Percentiles rank a stretch among this genome's conserved stretches.
Evolutionary conservation across 2,113 vertebrate genomes (phyloP).

Genomic region (Blennius ocellaris): DNA sequence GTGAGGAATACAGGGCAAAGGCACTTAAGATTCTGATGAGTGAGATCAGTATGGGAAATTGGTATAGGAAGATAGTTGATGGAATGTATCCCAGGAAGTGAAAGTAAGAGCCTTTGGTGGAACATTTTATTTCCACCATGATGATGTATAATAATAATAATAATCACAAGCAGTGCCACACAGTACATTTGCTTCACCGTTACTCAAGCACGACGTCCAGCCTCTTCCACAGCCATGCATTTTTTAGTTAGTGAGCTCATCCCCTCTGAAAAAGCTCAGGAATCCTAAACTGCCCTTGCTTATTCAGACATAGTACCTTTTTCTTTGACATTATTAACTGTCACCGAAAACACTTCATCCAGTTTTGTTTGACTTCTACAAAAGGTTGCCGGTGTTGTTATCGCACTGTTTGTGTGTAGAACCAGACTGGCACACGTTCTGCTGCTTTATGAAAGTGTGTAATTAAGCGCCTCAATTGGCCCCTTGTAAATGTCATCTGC

Average conservation of each 20-base stretch:
- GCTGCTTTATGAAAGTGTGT: slow-evolving; percentile 61
- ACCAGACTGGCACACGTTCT: slow-evolving; percentile 43
- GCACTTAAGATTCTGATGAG: slow-evolving; percentile 12
- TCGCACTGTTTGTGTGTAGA: slow-evolving; percentile 42
- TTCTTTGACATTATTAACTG: slow-evolving; percentile 45
- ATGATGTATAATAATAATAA: slow-evolving; percentile 34
- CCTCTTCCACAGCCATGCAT: slow-evolving; percentile 57
- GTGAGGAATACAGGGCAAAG: slow-evolving; percentile 12
- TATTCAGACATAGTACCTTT: slow-evolving; percentile 37
- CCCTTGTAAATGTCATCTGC: slow-evolving; percentile 75
- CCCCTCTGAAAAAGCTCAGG: slow-evolving; percentile 42
- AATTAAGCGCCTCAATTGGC: slow-evolving; percentile 65
- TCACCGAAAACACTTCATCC: slow-evolving; percentile 32
- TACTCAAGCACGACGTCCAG: slow-evolving; percentile 45
- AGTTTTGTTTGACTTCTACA: slow-evolving; percentile 40
- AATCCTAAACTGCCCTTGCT: slow-evolving; percentile 21
- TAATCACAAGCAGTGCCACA: slow-evolving; percentile 42
- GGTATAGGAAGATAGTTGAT: neutral
- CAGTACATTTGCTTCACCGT: slow-evolving; percentile 45
- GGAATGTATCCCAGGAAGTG: neutral
- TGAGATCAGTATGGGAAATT: neutral
- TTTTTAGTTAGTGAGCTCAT: slow-evolving; percentile 68
- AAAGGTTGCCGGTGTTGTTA: slow-evolving; percentile 62
- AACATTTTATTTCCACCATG: slow-evolving; percentile 17
- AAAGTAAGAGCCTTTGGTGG: neutral